Base-by-base conservation (phyloP, 2,113 vertebrate species). In the Vicugna pacos region DNA sequence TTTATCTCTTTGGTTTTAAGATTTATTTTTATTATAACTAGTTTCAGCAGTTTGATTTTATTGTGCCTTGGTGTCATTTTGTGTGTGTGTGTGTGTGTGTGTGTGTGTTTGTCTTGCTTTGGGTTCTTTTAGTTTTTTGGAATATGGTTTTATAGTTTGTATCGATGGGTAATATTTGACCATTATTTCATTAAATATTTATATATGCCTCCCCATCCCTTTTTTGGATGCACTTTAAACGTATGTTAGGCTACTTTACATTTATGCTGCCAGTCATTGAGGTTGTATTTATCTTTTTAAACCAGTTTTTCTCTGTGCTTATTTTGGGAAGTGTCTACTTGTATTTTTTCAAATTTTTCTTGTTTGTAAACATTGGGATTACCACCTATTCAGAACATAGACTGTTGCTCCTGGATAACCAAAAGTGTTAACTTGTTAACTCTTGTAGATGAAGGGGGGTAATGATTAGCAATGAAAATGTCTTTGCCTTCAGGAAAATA, bases 161-260 rank as follows among this genome's bases (percentile, higher is more conserved):
- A 58, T 81, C 12, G 35, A 64, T 69, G 30, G 24, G 30, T 80
- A 28, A 42, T 32, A 64, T 28, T 87, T 91, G 42, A 32, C 38
- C 38, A 60, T 75, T 87, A 46, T 69, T 91, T 89, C 30, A 70
- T 83, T 67, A 76, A 89, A 30, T 77, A 76, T 83, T 93, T 81
- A 5, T 82, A 56, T 35, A 19, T 65, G 4, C 24, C 14, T 85
- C 20, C 32, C 38, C 48, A 22, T 72, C 52, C 84, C 32, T 89
- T 70, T 73, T 17, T 30, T 14, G 10, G 35, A 76, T 52, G 5
- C 54, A 24, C 56, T 35, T 72, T 73, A 73, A 28, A 17, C 65
- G 12, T 60, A 28, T 65, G 38, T 67, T 75, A 67, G 48, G 52
- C 6, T 60, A n/a, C 56, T 94, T 80, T 65, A 50, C 48, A 52